phyloP scores from a whole-genome alignment of 2,113 vertebrate species.

The Amazona guildingii region DNA sequence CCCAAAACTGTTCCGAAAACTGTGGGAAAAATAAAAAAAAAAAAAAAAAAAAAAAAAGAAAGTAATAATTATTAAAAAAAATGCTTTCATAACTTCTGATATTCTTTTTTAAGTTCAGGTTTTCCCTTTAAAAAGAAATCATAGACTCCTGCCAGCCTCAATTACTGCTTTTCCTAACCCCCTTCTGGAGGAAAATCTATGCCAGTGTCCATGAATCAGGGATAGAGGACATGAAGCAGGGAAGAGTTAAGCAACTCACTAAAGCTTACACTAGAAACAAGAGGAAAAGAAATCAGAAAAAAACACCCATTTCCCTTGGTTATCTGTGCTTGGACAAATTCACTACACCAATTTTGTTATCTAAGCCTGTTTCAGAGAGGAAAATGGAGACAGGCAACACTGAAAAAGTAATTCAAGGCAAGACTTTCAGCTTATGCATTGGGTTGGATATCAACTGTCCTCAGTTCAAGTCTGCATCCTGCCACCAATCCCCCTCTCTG shows the following conservation, averaged over 20 bases:
- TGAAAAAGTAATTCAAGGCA: background rate
- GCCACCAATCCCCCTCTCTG: conserved; percentile 24
- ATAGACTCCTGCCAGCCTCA: background rate
- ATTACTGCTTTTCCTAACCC: background rate
- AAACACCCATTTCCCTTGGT: background rate
- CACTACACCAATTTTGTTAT: background rate
- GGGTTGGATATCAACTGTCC: background rate
- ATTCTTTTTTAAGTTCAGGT: background rate
- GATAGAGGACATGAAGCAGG: fast-evolving
- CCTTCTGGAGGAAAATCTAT: background rate
- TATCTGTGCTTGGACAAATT: background rate
- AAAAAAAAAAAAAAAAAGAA: too few relatives aligned
- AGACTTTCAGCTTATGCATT: background rate
- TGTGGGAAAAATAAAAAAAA: too few relatives aligned
- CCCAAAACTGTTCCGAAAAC: background rate
- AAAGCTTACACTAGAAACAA: background rate
- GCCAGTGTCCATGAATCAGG: background rate
- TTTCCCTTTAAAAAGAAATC: background rate
- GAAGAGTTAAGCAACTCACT: background rate
- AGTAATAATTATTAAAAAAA: background rate
- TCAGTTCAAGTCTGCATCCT: conserved; percentile 27
- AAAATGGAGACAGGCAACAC: background rate
- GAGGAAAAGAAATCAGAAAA: background rate
- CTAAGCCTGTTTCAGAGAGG: background rate
- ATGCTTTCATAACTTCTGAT: background rate